Base-by-base conservation (phyloP, 1,140 invertebrate species). In the Orchesella cincta region DNA sequence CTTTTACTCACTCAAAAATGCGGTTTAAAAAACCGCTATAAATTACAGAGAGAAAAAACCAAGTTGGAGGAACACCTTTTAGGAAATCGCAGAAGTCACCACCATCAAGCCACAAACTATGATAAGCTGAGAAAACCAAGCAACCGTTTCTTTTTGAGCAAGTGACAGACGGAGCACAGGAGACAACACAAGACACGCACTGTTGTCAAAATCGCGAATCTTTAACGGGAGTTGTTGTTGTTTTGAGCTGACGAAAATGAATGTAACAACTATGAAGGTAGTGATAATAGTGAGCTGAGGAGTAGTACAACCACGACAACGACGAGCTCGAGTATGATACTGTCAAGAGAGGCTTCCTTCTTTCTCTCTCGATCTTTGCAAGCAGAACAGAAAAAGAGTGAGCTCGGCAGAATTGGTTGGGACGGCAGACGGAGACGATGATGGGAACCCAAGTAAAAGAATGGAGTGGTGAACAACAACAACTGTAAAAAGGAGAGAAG, bases 281-380 rank as follows among this genome's bases (percentile, higher is more conserved):
- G n/a, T n/a, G n/a, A n/a, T n/a, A 46, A 46, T 46, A 18, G 18
- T 46, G 39, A 8, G 39, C 39, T 18, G 39, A 46, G 18, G n/a
- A 46, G 39, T 8, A 46, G 5, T 8, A 67, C 62, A 67, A 57
- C 23, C 62, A 67, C 62, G 5, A 67, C 62, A 67, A 5, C 26
- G 23, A 8, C 26, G 62, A 67, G 62, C 23, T 33, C 26, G 62
- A 23, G 23, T 26, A 67, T 33, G 31, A 8, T 67, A 67, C 62
- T 67, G 62, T 67, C 62, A 67, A 67, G 62, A 67, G 33, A 67
- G 23, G 14, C 31, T 67, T 14, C 62, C 31, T 67, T 33, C 23
- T 16, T 33, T 31, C 31, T 67, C 23, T 57, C 54, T 57, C 8
- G 12, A 57, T 57, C 31, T n/a, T 3, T 33, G 33, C 12, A 57